phyloP scores from a whole-genome alignment of 2,888 invertebrate species.

The Agriopis leucophaearia region DNA sequence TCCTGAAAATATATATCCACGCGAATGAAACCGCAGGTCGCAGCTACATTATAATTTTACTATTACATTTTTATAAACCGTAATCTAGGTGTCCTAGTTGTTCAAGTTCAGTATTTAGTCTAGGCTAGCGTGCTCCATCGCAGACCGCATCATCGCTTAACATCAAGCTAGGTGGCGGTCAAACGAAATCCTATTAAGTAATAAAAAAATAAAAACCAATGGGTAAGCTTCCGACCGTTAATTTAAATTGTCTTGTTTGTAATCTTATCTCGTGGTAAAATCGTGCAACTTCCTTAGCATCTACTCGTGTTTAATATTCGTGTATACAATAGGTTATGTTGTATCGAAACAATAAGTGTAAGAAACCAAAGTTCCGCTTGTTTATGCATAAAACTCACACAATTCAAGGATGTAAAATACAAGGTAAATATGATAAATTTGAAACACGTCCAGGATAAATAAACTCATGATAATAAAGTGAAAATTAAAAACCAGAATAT shows the following conservation, averaged over 20 bases:
- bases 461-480: not conserved
- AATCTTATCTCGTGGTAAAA: conserved; percentile 25
- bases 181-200: too few relatives aligned
- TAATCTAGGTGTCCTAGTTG: too few relatives aligned
- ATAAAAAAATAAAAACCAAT: not conserved
- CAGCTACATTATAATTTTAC: too few relatives aligned
- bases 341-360: conserved; percentile 34
- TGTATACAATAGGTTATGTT: conserved; percentile 17
- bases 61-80: too few relatives aligned
- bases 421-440: conserved; percentile 30
- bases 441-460: not conserved
- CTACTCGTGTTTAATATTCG: conserved; percentile 8
- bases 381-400: conserved; percentile 23
- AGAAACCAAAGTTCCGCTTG: conserved; percentile 19
- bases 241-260: not conserved
- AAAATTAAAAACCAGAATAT: not conserved
- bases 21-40: too few relatives aligned
- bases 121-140: too few relatives aligned
- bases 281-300: not conserved
- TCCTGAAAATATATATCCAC: too few relatives aligned
- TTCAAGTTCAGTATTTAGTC: too few relatives aligned
- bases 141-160: too few relatives aligned
- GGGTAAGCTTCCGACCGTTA: not conserved
- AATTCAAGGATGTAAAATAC: conserved; percentile 43
- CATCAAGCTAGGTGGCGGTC: too few relatives aligned